These are phyloP conservation scores for Neodiprion fabricii DNA, from an alignment of 1,140 invertebrate genomes.

Conservation along the genomic window DNA sequence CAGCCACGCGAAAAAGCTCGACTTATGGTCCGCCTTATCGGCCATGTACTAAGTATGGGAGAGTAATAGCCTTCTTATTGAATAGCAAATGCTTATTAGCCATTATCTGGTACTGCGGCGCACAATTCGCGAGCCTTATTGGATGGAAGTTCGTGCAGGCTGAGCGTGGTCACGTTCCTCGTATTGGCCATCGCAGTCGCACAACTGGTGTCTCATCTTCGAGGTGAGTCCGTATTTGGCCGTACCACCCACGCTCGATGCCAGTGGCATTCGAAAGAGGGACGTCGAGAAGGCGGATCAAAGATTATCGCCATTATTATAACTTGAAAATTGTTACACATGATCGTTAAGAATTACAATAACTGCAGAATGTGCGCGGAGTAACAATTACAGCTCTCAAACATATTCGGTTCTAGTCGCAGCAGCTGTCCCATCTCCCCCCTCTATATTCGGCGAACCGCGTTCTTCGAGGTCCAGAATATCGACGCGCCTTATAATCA, in stretches of 20 bases:
- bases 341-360: too few species aligned
- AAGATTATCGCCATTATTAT: neutral
- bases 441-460: too few species aligned
- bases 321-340: too few species aligned
- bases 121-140: slow-evolving; percentile 29
- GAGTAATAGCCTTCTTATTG: slow-evolving; percentile 26
- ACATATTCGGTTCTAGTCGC: too few species aligned
- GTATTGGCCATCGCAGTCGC: slow-evolving; percentile 21
- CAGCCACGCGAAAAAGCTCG: slow-evolving; percentile 10
- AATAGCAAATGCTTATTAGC: slow-evolving; percentile 31
- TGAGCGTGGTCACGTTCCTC: slow-evolving; percentile 13
- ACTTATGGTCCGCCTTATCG: slow-evolving; percentile 18
- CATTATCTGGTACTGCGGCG: slow-evolving; percentile 31
- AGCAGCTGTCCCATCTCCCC: too few species aligned
- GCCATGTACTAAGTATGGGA: slow-evolving; percentile 14
- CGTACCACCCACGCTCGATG: slow-evolving; percentile 29
- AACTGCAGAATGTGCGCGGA: too few species aligned
- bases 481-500: too few species aligned
- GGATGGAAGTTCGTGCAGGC: neutral
- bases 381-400: too few species aligned
- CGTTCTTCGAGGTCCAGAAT: too few species aligned
- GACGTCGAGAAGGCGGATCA: neutral
- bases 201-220: slow-evolving; percentile 25
- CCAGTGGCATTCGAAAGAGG: slow-evolving; percentile 35
- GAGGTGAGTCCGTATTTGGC: slow-evolving; percentile 32